Evolutionary conservation across 2,113 vertebrate species (phyloP), one percentile per base, ranked within the genome.

Genomic region (Montifringilla adamsi): DNA sequence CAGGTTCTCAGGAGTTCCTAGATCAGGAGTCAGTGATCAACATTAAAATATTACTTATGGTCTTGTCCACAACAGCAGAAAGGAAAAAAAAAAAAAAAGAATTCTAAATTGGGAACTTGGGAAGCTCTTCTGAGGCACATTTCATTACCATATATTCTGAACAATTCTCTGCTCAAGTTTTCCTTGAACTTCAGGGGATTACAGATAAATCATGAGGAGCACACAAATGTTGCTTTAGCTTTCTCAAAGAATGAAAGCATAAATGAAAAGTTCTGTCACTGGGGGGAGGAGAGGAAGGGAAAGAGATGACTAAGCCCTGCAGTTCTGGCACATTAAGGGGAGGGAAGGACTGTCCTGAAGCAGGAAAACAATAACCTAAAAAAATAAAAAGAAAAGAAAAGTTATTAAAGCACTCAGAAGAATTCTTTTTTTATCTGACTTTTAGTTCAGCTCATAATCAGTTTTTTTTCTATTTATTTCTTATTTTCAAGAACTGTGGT

Each of bases 341-440:
- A 89, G 68, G 78, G 79, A 67, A 93, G 78, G 27, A 93, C 76
- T 92, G 81, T 94, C 91, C 94, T 92, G 87, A 88, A 94, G 76
- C 58, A 96, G 84, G 79, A 94, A 93, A 97, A 95, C 69, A 96
- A 92, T 84, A 94, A 90, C 78, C 69, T 90, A 95, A 96, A 94
- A 94, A 96, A 91, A 79, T 89, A 83, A 93, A 17, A 91, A 92
- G 28, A 81, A 84, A 87, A 86, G 5, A 91, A 77, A 87, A 81
- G n/a, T 84, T 92, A 88, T 73, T 95, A 91, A 80, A 75, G 28
- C 52, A 90, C 41, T 75, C 50, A 73, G 75, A 89, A 89, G 15
- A 82, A 63, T 69, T 79, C 2, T 59, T 82, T 59, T 85, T 93
- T 82, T 53, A 55, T 31, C 16, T 79, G 67, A 93, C 49, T 91